These are phyloP conservation scores for Lasioglossum villosulum DNA, from an alignment of 2,888 invertebrate species.

Conservation along the genomic window DNA sequence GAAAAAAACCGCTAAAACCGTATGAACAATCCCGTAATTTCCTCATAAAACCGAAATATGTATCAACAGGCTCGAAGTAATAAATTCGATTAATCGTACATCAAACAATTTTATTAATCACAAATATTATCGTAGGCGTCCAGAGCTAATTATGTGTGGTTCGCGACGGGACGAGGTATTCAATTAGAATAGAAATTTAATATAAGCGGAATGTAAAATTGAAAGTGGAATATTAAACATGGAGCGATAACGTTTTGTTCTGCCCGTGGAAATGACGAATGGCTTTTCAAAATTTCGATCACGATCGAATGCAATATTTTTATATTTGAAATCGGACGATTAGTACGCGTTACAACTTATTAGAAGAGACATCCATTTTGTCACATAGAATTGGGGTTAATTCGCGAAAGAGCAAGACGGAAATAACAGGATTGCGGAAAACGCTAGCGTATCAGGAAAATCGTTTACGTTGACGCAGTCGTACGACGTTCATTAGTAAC, in stretches of 20 bases:
- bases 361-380: background rate
- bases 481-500: slow-evolving; percentile 56
- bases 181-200: background rate
- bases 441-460: slow-evolving; percentile 4
- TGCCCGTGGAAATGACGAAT: background rate
- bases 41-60: too few species aligned
- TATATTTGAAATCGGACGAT: background rate
- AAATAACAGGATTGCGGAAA: slow-evolving; percentile 5
- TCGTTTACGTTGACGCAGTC: slow-evolving; percentile 38
- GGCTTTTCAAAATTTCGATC: background rate
- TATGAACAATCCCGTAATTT: background rate
- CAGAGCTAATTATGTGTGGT: background rate
- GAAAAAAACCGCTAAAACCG: background rate
- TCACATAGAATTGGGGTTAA: background rate
- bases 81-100: background rate
- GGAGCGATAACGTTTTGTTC: background rate
- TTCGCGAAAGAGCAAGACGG: background rate
- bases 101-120: background rate
- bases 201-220: background rate
- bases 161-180: background rate
- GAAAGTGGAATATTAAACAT: background rate
- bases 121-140: background rate
- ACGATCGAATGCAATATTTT: background rate
- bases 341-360: background rate
- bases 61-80: background rate